Base-by-base conservation (phyloP, 2,888 invertebrate species). In the Homarus gammarus region DNA sequence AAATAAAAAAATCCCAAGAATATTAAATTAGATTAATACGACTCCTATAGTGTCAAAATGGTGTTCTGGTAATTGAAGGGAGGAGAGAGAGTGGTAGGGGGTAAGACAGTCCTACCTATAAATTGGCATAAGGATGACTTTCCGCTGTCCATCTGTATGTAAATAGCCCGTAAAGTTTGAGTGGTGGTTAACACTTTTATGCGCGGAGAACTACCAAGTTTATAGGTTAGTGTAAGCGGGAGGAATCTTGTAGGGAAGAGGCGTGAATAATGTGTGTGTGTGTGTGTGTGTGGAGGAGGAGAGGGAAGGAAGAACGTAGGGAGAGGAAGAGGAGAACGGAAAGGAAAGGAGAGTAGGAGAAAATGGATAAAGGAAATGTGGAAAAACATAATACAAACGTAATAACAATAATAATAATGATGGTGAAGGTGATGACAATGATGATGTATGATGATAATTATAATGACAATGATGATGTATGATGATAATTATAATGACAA, bases 101-200 rank as follows among this genome's bases (percentile, higher is more conserved):
- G 1, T 1, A 18, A 3, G 56, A 56, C 1, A 56, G 18, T 56
- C 0, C 56, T 77, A 38, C 22, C 1, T 10, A 49, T 68, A 15
- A 83, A 33, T 27, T 70, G 64, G 70, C 68, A 83, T 68, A 83
- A 70, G 49, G 83, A 68, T 22, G 31, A 64, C 38, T 49, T 83
- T 70, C 44, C 22, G 27, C 31, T 51, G 70, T 15, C 49, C 33
- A 33, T 44, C 31, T 44, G 61, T 15, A 31, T 56, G 33, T n/a
- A 84, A 75, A 84, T 75, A 61, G 84, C n/a, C 64, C 75, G 75
- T 84, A 75, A 84, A 84, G 64, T 61, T 40, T 73, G 75, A 61
- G 61, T 38, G 84, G 73, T 75, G 61, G 75, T 75, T 56, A 75
- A 61, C 75, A 40, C 75, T 40, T 75, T 84, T 84, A 84, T 84